Evolutionary conservation across 2,888 invertebrate species (phyloP), one percentile per base, ranked within the genome.

Genomic region (Heliconius ismenius): DNA sequence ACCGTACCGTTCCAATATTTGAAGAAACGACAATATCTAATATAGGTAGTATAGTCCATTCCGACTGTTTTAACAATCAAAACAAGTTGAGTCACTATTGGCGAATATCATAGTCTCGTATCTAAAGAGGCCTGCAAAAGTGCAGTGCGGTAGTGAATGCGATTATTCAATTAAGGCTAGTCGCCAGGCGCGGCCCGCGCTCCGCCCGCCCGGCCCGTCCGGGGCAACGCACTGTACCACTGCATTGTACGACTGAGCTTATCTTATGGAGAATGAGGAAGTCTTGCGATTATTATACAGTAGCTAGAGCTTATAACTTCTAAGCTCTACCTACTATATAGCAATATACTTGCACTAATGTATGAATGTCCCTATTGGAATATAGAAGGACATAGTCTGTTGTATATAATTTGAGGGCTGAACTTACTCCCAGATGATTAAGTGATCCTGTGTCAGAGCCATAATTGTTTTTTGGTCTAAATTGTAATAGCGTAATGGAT

Each of bases 91-190:
- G 24, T 67, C 67, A 67, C 63, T 32, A 32, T 67, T 67, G 24
- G 15, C 67, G 24, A 67, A 24, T 67, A 43, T 67, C 67, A 39
- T 67, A 67, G 67, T n/a, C 4, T 58, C 58, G 58, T 36, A 58
- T 54, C 32, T 70, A 58, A 73, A 73, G 63, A 21, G 73, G 43
- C 39, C 60, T 28, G 64, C 77, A 72, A 72, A 58, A 65, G 63
- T 63, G 36, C 62, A 73, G 67, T 76, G 76, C 79, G 74, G 80
- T 75, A 81, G 74, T 75, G 80, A 80, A 81, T 82, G 80, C 81
- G 82, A 84, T 85, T 84, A 85, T 84, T 84, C 84, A 83, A 85
- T 84, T 85, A 85, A 79, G 83, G 83, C 76, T 77, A 82, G 83
- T 82, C 79, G 81, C 80, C 79, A 81, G 83, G 76, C 82, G 78